phyloP scores from a whole-genome alignment of 2,113 vertebrate genomes.

The Myocastor coypus region DNA sequence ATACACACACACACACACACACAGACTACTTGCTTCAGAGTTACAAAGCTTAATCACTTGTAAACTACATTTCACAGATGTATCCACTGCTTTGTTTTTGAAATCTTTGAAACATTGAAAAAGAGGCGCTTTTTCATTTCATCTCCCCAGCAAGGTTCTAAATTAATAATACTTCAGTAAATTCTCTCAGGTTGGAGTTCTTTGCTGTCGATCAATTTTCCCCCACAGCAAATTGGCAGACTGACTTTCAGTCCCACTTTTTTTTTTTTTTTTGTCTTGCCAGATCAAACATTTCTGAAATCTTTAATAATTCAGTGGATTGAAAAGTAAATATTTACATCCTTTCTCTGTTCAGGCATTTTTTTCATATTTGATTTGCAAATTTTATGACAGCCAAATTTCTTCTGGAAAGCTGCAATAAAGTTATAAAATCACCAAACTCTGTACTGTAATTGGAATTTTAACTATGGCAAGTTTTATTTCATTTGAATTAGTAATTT shows the following conservation, averaged over 20 bases:
- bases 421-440: conserved; percentile 58
- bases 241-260: conserved; percentile 18
- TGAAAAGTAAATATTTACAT: conserved; percentile 78
- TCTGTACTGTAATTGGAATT: background rate
- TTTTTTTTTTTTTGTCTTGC: conserved; percentile 49
- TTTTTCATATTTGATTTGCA: conserved; percentile 74
- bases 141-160: conserved; percentile 57
- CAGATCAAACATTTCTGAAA: conserved; percentile 75
- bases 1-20: background rate
- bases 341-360: conserved; percentile 60
- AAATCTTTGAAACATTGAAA: conserved; percentile 34
- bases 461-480: conserved; percentile 30
- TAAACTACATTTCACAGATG: conserved; percentile 48
- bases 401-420: conserved; percentile 54
- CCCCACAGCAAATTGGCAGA: conserved; percentile 62
- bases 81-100: conserved; percentile 14
- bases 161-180: conserved; percentile 71
- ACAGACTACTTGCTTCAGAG: background rate
- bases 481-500: conserved; percentile 56
- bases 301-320: conserved; percentile 76
- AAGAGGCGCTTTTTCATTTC: conserved; percentile 43
- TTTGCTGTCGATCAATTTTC: conserved; percentile 64
- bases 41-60: conserved; percentile 22
- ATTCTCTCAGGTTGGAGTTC: conserved; percentile 51
- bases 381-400: conserved; percentile 68